Evolutionary conservation across 2,888 invertebrate species (phyloP), one percentile per base, ranked within the genome.

Genomic region (Drosophila falleni): DNA sequence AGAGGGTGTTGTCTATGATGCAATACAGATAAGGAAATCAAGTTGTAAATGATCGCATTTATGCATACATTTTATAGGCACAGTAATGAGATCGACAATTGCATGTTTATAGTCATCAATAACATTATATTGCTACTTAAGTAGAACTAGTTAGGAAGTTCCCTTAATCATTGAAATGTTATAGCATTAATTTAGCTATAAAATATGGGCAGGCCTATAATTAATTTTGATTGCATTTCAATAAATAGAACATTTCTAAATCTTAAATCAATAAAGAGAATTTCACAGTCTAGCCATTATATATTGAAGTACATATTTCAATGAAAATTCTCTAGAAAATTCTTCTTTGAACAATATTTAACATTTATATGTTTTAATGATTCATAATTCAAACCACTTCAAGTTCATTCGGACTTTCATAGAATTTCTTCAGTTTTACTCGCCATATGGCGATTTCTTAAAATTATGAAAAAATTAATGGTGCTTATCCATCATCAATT

Each of bases 401-500:
- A 29, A 46, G 10, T 37, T 39, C 10, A 13, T 35, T 33, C 11
- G 3, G 26, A n/a, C 26, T n/a, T n/a, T 13, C 15, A 15, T 16
- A 16, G 31, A 53, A 26, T 6, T 41, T 4, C 8, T 31, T 41
- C 6, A 13, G 16, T 54, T 47, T 58, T 23, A 46, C 10, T 33
- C 26, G 42, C 71, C 77, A 74, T 31, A 35, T 77, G 74, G 49
- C 61, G 55, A 78, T 74, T 75, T 63, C 67, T 63, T 62, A 65
- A 76, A 63, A 26, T 23, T 39, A 10, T 60, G 26, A 19, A 44
- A 15, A 41, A 41, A n/a, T 41, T 54, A 58, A 59, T 72, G 63
- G 63, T 64, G 50, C 69, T 78, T 78, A 78, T 76, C 79, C 73
- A 13, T 46, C 53, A 63, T 56, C 63, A 65, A 26, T 61, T 78